Percentiles rank a stretch among this genome's conserved stretches.
Evolutionary conservation across 2,113 vertebrate genomes (phyloP).

Genomic region (Cyprinodon variegatus): DNA sequence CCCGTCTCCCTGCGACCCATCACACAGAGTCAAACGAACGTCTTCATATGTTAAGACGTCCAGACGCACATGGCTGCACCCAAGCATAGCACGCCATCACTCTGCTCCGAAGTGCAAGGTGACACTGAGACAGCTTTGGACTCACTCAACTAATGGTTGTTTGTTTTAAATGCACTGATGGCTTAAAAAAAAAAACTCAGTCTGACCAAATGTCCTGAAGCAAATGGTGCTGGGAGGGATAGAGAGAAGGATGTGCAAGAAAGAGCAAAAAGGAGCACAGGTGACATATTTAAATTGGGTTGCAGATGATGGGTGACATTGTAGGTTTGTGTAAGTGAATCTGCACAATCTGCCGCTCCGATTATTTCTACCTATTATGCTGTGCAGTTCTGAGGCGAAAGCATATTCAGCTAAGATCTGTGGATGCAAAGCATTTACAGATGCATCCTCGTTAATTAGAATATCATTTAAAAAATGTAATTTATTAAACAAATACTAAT

Average conservation of each 20-base stretch:
- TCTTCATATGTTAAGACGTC: slow-evolving; percentile 57
- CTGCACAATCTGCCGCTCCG: background rate
- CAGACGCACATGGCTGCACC: slow-evolving; percentile 37
- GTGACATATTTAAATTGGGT: slow-evolving; percentile 68
- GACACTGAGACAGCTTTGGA: slow-evolving; percentile 32
- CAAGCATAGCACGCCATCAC: slow-evolving; percentile 65
- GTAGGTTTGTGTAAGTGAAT: slow-evolving; percentile 62
- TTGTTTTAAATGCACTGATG: background rate
- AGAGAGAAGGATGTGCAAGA: slow-evolving; percentile 7
- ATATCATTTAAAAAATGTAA: too few species aligned
- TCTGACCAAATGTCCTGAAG: slow-evolving; percentile 63
- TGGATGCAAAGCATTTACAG: too few species aligned
- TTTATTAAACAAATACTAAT: too few species aligned
- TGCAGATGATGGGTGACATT: slow-evolving; percentile 63
- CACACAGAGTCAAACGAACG: slow-evolving; percentile 34
- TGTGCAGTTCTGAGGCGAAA: too few species aligned
- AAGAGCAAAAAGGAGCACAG: slow-evolving; percentile 41
- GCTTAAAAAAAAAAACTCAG: slow-evolving; percentile 56
- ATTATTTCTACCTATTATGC: too few species aligned
- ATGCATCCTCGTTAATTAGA: too few species aligned
- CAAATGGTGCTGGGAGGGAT: slow-evolving; percentile 9
- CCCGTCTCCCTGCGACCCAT: slow-evolving; percentile 4
- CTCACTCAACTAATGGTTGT: background rate
- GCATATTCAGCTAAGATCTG: too few species aligned
- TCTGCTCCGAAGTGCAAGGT: slow-evolving; percentile 59